phyloP scores from a whole-genome alignment of 2,888 invertebrate genomes.

The Synanthedon tipuliformis region DNA sequence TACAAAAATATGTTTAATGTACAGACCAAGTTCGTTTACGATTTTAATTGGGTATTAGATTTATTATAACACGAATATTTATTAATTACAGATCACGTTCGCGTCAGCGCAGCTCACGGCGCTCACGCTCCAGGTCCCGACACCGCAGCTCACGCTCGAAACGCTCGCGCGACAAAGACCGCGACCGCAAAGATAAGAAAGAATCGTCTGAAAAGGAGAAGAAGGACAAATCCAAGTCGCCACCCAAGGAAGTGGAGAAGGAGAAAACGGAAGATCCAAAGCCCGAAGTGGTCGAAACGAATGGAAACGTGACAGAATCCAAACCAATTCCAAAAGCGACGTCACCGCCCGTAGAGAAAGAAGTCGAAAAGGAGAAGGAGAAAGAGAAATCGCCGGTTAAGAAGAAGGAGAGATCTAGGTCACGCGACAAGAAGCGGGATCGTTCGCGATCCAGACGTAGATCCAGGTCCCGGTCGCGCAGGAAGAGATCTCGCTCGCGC shows the following conservation, averaged over 20 bases:
- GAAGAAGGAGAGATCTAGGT: conserved; percentile 58
- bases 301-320: conserved; percentile 32
- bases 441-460: conserved; percentile 72
- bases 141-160: conserved; percentile 69
- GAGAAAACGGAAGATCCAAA: conserved; percentile 39
- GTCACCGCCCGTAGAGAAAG: conserved; percentile 38
- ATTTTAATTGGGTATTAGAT: no score
- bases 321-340: conserved; percentile 36
- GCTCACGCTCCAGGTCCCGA: conserved; percentile 60
- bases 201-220: conserved; percentile 27
- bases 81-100: conserved; percentile 52
- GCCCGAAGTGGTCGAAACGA: conserved; percentile 35
- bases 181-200: conserved; percentile 40
- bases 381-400: conserved; percentile 46
- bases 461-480: conserved; percentile 67
- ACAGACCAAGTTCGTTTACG: no score
- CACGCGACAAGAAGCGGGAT: conserved; percentile 54
- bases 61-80: no score
- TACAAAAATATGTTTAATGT: no score
- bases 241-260: conserved; percentile 33
- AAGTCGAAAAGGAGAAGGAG: conserved; percentile 18
- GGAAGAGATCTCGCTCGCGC: conserved; percentile 62
- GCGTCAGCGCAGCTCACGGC: conserved; percentile 70
- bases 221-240: conserved; percentile 47
- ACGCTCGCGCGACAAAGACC: conserved; percentile 46